These are phyloP conservation scores for Okamejei kenojei DNA, from an alignment of 2,797 vertebrate species.

Conservation along the genomic window DNA sequence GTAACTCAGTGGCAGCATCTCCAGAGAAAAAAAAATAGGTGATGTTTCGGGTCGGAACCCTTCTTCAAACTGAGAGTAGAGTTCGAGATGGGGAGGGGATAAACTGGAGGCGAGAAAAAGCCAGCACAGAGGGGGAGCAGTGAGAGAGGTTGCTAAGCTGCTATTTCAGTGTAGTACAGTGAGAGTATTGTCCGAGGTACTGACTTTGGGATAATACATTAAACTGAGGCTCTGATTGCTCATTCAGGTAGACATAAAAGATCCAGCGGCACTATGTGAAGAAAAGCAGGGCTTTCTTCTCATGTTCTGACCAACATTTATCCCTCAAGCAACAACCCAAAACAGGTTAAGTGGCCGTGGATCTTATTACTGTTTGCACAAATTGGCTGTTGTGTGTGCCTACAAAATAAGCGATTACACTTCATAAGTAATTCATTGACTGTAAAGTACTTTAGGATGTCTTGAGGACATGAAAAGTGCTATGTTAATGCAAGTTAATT, in stretches of 20 bases:
- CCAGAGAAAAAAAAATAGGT: too few relatives aligned
- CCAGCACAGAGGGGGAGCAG: too few relatives aligned
- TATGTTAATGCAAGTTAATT: conserved; percentile 30
- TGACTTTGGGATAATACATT: background rate
- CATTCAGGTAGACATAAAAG: background rate
- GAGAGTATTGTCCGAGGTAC: background rate
- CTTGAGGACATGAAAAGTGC: conserved; percentile 25
- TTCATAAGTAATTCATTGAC: conserved; percentile 32
- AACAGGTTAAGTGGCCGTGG: conserved; percentile 6
- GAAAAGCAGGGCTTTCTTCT: background rate
- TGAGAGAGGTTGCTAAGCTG: too few relatives aligned
- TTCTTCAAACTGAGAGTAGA: too few relatives aligned
- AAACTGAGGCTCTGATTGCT: background rate
- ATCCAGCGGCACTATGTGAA: background rate
- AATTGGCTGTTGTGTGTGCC: conserved; percentile 18
- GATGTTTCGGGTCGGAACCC: too few relatives aligned
- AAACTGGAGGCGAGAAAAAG: too few relatives aligned
- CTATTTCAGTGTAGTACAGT: background rate
- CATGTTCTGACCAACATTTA: background rate
- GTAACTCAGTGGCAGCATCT: too few relatives aligned
- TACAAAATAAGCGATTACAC: conserved; percentile 33
- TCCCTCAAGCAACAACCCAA: conserved; percentile 31
- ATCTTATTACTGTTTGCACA: conserved; percentile 21
- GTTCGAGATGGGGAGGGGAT: too few relatives aligned
- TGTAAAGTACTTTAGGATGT: conserved; percentile 31